These are phyloP conservation scores for Yponomeuta cagnagella DNA, from an alignment of 2,888 invertebrate genomes.

Conservation along the genomic window DNA sequence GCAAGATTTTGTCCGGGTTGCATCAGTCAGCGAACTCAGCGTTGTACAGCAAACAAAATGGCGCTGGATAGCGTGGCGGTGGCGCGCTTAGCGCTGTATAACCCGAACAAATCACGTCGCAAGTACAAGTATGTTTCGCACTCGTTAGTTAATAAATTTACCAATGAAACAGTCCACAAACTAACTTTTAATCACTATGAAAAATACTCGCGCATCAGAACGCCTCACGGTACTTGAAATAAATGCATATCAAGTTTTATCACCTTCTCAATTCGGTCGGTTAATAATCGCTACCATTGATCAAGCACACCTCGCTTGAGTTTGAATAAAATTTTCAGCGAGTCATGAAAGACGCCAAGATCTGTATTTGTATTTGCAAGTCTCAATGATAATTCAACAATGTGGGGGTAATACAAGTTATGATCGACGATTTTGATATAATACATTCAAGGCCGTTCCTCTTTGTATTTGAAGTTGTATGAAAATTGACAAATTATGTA, in stretches of 20 bases:
- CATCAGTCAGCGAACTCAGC: conserved; percentile 56
- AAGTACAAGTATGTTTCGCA: neutral
- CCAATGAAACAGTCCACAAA: neutral
- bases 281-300: neutral
- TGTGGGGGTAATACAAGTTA: conserved; percentile 21
- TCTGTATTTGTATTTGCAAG: conserved; percentile 4
- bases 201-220: neutral
- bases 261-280: conserved; percentile 11
- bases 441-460: neutral
- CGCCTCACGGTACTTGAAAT: neutral
- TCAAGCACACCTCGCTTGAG: neutral
- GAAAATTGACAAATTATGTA: neutral
- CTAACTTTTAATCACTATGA: neutral
- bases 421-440: neutral
- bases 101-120: conserved; percentile 34
- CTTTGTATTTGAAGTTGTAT: neutral
- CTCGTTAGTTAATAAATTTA: neutral
- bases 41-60: conserved; percentile 52
- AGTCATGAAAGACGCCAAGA: neutral
- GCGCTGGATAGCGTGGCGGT: conserved; percentile 48
- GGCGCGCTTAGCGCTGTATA: conserved; percentile 65
- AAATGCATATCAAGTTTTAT: neutral
- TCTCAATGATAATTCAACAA: conserved; percentile 17
- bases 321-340: neutral
- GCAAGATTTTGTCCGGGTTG: conserved; percentile 29